These are phyloP conservation scores for Drosophila dunni DNA, from an alignment of 1,140 invertebrate species.

Conservation along the genomic window DNA sequence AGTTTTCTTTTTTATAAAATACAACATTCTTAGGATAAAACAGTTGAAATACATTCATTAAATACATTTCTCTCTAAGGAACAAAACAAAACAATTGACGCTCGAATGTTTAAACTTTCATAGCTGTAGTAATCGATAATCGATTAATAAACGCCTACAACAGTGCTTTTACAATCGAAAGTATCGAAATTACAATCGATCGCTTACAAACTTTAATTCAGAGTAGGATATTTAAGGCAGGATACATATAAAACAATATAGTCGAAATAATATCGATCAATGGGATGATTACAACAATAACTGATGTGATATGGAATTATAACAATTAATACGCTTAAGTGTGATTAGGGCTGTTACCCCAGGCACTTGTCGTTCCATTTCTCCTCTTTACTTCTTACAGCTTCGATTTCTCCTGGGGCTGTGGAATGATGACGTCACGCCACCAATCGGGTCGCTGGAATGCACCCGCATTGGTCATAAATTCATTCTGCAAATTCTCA, in stretches of 20 bases:
- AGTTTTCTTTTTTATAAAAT: conserved; percentile 1
- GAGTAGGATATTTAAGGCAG: background rate
- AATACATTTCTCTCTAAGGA: conserved; percentile 12
- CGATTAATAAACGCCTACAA: background rate
- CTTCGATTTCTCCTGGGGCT: conserved; percentile 70
- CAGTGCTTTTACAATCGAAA: conserved; percentile 12
- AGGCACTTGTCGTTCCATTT: conserved; percentile 57
- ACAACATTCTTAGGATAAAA: conserved; percentile 6
- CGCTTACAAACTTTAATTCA: background rate
- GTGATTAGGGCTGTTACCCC: background rate
- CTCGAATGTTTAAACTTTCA: background rate
- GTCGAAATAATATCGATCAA: background rate
- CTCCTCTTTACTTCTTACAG: conserved; percentile 41
- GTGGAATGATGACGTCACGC: conserved; percentile 88
- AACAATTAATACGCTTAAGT: conserved; percentile 48
- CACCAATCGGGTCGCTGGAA: conserved; percentile 92
- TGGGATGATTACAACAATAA: conserved; percentile 40
- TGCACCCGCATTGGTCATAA: conserved; percentile 89
- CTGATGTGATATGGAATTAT: conserved; percentile 47
- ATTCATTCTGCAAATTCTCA: conserved; percentile 91
- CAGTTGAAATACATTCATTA: conserved; percentile 8
- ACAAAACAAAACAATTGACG: conserved; percentile 11
- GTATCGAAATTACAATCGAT: conserved; percentile 9
- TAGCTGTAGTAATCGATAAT: conserved; percentile 5
- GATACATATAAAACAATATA: background rate